Evolutionary conservation across 2,113 vertebrate species (phyloP).

Genomic region (Ifrita kowaldi): DNA sequence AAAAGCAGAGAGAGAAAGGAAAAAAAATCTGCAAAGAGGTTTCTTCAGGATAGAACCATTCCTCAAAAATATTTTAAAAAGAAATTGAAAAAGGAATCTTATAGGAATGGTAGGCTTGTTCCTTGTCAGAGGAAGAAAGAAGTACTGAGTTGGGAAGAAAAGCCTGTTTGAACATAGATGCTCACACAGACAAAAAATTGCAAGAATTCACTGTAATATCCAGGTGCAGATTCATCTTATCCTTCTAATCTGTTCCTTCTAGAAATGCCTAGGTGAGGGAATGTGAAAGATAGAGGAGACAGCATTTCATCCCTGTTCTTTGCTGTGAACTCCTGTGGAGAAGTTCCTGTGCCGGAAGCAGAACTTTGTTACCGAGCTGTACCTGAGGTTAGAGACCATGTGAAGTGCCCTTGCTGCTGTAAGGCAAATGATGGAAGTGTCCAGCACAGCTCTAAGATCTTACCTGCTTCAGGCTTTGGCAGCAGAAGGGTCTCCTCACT

Average conservation of each 20-base stretch:
- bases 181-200: background rate
- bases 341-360: background rate
- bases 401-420: background rate
- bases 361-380: background rate
- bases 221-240: background rate
- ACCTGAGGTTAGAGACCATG: rapidly evolving
- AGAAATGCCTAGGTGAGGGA: background rate
- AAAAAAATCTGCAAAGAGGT: background rate
- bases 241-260: background rate
- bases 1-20: background rate
- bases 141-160: background rate
- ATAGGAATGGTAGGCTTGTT: background rate
- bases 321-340: background rate
- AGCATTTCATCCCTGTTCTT: background rate
- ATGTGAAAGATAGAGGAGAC: background rate
- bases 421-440: background rate
- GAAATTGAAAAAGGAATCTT: background rate
- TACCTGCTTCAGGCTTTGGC: background rate
- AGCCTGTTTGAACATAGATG: background rate
- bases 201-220: background rate
- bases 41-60: background rate
- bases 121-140: background rate
- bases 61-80: background rate
- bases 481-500: background rate
- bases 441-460: background rate